Conservation (phyloP, 2,797 vertebrate species). For the Xenops minutus region DNA sequence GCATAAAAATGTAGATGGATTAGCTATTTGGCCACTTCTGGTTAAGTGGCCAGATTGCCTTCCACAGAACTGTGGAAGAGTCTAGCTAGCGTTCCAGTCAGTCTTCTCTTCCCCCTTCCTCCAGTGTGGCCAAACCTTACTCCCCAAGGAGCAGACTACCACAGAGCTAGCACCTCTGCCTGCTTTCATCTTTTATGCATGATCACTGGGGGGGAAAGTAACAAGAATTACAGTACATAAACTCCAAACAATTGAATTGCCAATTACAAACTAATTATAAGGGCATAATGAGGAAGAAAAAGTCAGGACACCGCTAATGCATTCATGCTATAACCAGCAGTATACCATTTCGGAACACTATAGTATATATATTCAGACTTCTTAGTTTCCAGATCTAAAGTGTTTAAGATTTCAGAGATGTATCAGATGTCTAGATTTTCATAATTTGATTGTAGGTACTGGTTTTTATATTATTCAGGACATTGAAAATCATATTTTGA, state of each 20-base stretch:
- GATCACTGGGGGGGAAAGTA: not conserved
- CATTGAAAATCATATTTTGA: not conserved
- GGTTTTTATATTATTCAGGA: not conserved
- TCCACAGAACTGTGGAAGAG: not conserved
- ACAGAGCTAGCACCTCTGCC: not conserved
- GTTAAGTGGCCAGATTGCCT: not conserved
- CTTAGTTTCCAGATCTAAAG: not conserved
- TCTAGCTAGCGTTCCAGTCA: not conserved
- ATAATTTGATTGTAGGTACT: not conserved
- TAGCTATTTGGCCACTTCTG: not conserved
- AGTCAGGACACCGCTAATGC: not conserved
- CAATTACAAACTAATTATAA: not conserved
- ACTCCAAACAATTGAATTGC: not conserved
- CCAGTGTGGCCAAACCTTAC: not conserved
- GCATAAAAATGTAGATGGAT: not conserved
- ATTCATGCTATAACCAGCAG: not conserved
- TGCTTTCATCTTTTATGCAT: not conserved
- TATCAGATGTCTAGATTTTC: not conserved
- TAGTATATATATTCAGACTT: not conserved
- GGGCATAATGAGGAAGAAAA: not conserved
- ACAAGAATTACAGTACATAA: not conserved
- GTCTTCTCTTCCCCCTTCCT: not conserved
- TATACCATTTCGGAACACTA: not conserved
- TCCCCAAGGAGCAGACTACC: not conserved
- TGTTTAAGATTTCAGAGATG: not conserved